Percentiles rank a stretch among this genome's conserved stretches.
phyloP scores from a whole-genome alignment of 2,888 invertebrate genomes.

The Tachina lurida region DNA sequence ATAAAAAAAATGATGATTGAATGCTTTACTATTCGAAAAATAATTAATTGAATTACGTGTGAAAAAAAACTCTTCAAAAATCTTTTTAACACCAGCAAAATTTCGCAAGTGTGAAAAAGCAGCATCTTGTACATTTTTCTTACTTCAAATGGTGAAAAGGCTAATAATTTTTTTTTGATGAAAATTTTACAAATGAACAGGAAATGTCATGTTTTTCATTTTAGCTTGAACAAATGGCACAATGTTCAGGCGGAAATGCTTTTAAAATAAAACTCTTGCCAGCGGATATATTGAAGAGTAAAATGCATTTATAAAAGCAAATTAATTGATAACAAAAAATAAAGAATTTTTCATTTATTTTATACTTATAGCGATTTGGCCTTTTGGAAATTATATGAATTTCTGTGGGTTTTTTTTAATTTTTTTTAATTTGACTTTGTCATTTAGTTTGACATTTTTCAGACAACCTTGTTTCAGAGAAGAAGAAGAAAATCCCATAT shows the following conservation, averaged over 20 bases:
- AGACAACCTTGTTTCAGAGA: too few relatives aligned
- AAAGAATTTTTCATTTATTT: background rate
- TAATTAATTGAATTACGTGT: background rate
- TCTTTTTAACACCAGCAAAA: constrained; percentile 22
- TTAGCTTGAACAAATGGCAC: constrained; percentile 2
- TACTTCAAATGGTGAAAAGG: background rate
- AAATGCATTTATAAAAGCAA: too few relatives aligned
- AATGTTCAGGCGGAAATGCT: constrained; percentile 24
- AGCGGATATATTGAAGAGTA: background rate
- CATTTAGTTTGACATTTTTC: too few relatives aligned
- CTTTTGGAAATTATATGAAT: background rate
- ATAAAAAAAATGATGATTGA: constrained; percentile 24
- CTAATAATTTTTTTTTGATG: background rate
- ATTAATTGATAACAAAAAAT: too few relatives aligned
- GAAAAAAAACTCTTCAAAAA: background rate
- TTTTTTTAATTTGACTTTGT: background rate
- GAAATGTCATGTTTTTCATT: constrained; percentile 61
- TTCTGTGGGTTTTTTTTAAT: too few relatives aligned
- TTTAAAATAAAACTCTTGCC: constrained; percentile 9
- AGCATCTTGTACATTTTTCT: background rate
- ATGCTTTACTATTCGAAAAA: background rate
- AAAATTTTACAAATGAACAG: constrained; percentile 41
- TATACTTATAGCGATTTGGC: background rate
- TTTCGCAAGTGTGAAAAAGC: constrained; percentile 40
- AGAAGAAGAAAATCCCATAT: background rate